A percentile compares a stretch with the other conserved stretches of the same genome.
Conservation (phyloP, 1,140 invertebrate species). For the Megathymus violae region DNA sequence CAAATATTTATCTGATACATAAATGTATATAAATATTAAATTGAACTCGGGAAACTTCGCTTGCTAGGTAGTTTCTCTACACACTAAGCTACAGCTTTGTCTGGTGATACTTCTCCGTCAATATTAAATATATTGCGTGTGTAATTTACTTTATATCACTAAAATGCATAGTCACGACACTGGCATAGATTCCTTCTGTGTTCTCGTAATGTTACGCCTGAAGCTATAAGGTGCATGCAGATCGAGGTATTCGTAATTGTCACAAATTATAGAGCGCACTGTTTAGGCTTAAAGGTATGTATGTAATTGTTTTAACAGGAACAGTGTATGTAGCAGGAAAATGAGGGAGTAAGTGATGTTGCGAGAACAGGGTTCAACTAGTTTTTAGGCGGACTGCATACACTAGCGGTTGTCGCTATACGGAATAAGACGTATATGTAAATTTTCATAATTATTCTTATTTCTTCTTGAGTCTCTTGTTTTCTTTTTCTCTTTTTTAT, state of each 20-base stretch:
- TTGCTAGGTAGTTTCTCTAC: not conserved
- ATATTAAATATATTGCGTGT: not conserved
- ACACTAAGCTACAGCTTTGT: not conserved
- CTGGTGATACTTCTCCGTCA: not conserved
- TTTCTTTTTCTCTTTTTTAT: too few relatives aligned
- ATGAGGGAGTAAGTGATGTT: not conserved
- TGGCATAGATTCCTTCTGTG: conserved; percentile 1
- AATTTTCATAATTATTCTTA: too few relatives aligned
- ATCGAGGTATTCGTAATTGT: conserved; percentile 26
- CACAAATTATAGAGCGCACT: conserved; percentile 22
- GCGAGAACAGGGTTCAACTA: not conserved
- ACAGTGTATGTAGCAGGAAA: not conserved
- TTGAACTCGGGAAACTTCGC: not conserved
- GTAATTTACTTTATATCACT: conserved; percentile 7
- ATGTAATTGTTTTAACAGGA: conserved; percentile 15
- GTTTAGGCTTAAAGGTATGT: conserved; percentile 25
- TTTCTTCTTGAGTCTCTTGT: too few relatives aligned
- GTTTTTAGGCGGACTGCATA: not conserved
- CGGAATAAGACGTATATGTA: too few relatives aligned
- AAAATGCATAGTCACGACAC: not conserved
- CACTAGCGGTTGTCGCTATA: too few relatives aligned
- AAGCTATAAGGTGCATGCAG: conserved; percentile 3
- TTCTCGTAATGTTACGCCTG: conserved; percentile 15
- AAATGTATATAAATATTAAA: too few relatives aligned
- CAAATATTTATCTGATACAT: too few relatives aligned